Evolutionary conservation across 2,797 vertebrate genomes (phyloP).

Genomic region (Tangara arthus): DNA sequence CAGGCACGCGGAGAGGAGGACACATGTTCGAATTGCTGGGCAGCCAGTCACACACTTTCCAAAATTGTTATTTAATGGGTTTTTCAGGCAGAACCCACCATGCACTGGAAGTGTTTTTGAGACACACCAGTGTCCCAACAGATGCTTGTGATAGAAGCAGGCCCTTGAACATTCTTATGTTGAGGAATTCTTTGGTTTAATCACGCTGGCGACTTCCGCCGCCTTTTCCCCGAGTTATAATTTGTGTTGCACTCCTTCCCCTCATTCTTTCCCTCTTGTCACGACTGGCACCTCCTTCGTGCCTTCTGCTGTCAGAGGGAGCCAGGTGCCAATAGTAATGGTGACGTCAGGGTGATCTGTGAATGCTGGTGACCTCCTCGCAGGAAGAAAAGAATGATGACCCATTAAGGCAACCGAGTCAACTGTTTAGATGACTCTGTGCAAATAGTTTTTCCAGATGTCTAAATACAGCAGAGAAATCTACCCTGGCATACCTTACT

Average conservation of each 20-base stretch:
- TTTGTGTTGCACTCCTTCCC: not conserved
- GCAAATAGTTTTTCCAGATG: not conserved
- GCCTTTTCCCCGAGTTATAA: not conserved
- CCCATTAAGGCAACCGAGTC: not conserved
- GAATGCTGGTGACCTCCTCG: not conserved
- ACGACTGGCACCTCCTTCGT: not conserved
- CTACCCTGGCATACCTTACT: not conserved
- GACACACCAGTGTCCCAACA: not conserved
- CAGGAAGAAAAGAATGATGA: not conserved
- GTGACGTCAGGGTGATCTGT: not conserved
- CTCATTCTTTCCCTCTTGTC: not conserved
- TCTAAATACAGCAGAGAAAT: not conserved
- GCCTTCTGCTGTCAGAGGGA: not conserved
- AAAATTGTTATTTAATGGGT: not conserved
- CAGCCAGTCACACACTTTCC: not conserved
- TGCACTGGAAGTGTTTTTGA: not conserved
- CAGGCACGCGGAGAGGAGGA: not conserved
- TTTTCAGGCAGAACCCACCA: not conserved
- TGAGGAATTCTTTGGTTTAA: not conserved
- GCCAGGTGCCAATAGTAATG: not conserved
- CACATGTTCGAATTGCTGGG: not conserved
- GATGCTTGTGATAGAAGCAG: not conserved
- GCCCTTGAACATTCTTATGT: not conserved
- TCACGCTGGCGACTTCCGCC: accelerated
- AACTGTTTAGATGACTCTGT: not conserved